A percentile compares a stretch with the other conserved stretches of the same genome.
phyloP scores from a whole-genome alignment of 2,888 invertebrate genomes.

The Ernsta delagoae region DNA sequence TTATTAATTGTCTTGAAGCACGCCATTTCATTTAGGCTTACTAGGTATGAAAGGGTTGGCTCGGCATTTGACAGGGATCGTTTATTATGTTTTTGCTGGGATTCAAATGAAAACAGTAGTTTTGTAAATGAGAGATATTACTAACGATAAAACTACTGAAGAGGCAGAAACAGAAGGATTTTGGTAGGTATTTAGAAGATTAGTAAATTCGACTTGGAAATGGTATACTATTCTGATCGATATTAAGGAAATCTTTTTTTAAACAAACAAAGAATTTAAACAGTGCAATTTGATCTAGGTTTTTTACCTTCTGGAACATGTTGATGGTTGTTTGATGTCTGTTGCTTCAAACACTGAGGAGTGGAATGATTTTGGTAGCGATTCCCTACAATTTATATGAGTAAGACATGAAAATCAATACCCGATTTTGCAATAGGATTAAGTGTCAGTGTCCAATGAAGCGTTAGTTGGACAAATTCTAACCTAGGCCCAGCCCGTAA shows the following conservation, averaged over 20 bases:
- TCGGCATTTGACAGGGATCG: constrained; percentile 10
- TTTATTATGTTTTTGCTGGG: constrained; percentile 12
- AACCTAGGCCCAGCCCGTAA: constrained; percentile 45
- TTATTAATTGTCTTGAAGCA: constrained; percentile 23
- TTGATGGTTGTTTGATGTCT: constrained; percentile 42
- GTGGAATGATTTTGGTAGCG: constrained; percentile 56
- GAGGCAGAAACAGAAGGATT: not conserved
- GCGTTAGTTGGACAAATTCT: constrained; percentile 52
- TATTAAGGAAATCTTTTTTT: too few relatives aligned
- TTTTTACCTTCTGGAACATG: constrained; percentile 47
- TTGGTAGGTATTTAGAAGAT: not conserved
- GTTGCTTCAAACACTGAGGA: constrained; percentile 43
- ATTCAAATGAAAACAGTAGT: not conserved
- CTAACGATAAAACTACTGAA: not conserved
- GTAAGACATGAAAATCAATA: constrained; percentile 73
- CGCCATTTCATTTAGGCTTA: not conserved
- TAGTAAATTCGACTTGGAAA: too few relatives aligned
- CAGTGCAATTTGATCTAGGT: not conserved
- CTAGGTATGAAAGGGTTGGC: not conserved
- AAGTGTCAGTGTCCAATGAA: constrained; percentile 61
- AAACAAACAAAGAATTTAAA: not conserved
- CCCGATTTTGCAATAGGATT: constrained; percentile 66
- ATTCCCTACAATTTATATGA: constrained; percentile 70
- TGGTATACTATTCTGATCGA: too few relatives aligned
- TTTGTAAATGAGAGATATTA: not conserved